phyloP scores from a whole-genome alignment of 1,140 invertebrate species.

The Caenorhabditis briggsae region DNA sequence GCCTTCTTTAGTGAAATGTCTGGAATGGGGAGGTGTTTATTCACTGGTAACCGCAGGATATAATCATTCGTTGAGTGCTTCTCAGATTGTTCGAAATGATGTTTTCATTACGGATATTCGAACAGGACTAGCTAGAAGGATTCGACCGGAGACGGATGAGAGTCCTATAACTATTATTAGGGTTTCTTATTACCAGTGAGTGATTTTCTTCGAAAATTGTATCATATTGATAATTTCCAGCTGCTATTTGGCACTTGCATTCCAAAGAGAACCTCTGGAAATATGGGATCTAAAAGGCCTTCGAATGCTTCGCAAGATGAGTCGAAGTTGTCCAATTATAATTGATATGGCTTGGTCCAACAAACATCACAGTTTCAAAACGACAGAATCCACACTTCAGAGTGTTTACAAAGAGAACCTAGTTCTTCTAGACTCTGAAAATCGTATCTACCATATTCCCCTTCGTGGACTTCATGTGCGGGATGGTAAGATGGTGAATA shows the following conservation, averaged over 20 bases:
- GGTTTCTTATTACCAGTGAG: conserved; percentile 76
- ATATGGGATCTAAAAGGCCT: conserved; percentile 75
- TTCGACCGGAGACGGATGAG: conserved; percentile 75
- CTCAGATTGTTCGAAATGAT: conserved; percentile 67
- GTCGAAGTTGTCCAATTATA: conserved; percentile 74
- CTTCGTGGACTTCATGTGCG: conserved; percentile 77
- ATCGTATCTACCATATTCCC: conserved; percentile 76
- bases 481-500: conserved; percentile 77
- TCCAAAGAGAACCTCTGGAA: conserved; percentile 75
- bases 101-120: conserved; percentile 66
- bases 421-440: conserved; percentile 77
- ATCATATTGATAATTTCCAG: conserved; percentile 63
- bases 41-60: conserved; percentile 63
- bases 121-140: conserved; percentile 65
- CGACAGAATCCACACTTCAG: conserved; percentile 66
- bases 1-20: conserved; percentile 63
- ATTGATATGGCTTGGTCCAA: conserved; percentile 77
- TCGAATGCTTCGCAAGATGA: conserved; percentile 75
- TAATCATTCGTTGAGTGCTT: conserved; percentile 64
- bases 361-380: conserved; percentile 73
- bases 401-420: conserved; percentile 75
- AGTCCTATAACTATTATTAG: conserved; percentile 72
- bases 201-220: not conserved
- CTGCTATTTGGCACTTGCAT: conserved; percentile 75
- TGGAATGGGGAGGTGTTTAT: conserved; percentile 68